Percentiles rank a stretch among this genome's conserved stretches.
phyloP scores from a whole-genome alignment of 1,140 invertebrate genomes.

The Cryptotermes secundus region DNA sequence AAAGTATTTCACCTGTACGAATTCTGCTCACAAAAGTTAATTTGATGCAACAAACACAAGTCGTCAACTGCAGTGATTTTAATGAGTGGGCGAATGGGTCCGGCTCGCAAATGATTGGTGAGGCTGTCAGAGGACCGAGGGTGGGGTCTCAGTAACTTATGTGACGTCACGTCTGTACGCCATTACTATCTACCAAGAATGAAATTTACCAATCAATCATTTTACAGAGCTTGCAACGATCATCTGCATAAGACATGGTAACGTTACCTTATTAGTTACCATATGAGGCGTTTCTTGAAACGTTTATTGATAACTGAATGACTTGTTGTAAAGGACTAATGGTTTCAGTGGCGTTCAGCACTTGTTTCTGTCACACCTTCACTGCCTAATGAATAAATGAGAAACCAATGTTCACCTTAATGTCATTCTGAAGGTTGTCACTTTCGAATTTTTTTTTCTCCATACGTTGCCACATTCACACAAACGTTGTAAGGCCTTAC shows the following conservation, averaged over 20 bases:
- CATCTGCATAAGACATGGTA: background rate
- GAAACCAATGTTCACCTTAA: background rate
- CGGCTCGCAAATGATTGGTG: constrained; percentile 9
- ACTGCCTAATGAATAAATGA: background rate
- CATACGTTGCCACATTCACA: background rate
- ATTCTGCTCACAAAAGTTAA: too few relatives aligned
- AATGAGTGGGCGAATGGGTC: background rate
- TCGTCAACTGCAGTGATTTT: background rate
- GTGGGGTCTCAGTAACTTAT: background rate
- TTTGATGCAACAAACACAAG: background rate
- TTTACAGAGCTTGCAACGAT: background rate
- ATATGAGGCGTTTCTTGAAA: background rate
- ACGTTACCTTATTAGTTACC: background rate
- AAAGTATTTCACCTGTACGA: too few relatives aligned
- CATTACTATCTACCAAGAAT: constrained; percentile 14
- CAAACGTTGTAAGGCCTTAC: background rate
- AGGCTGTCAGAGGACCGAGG: constrained; percentile 9
- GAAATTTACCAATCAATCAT: constrained; percentile 14
- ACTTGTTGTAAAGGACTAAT: background rate
- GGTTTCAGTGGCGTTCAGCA: constrained; percentile 4
- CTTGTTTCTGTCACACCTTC: background rate
- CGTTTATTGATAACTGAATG: constrained; percentile 14
- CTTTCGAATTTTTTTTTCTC: background rate
- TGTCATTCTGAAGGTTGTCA: background rate
- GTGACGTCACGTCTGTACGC: constrained; percentile 6